Base-by-base conservation (phyloP, 2,888 invertebrate genomes). In the Trimorus sp. region DNA sequence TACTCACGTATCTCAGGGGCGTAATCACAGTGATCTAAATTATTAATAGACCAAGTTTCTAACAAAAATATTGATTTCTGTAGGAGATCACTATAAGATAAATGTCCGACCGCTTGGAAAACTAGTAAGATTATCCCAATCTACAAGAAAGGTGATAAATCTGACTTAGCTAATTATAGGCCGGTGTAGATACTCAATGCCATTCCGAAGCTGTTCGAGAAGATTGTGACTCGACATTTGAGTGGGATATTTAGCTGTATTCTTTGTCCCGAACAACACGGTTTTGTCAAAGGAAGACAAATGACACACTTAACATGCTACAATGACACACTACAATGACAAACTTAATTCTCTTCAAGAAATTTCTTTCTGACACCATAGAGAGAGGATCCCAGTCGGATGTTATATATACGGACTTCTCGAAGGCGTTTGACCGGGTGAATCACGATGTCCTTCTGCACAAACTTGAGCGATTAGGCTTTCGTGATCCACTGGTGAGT, bases 391-490 rank as follows among this genome's bases (percentile, higher is more conserved):
- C 49, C 12, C 65, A 53, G 12, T n/a, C 16, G 7, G 58, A 51
- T 60, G 74, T 45, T 40, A 68, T 53, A 5, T 65, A 69, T 9
- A 56, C 26, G 2, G 42, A 65, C 15, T 53, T 65, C 11, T 42
- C 51, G 16, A 49, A 56, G 40, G 15, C 49, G 8, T 80, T 76
- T 68, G 51, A 63, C 49, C 40, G 60, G 14, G 40, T 66, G 36
- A n/a, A 49, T 65, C 42, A 66, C 40, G 11, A 4, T 26, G 16
- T 63, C 2, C 51, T 51, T 9, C 26, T 71, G 12, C 5, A 15
- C 11, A 60, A 45, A 45, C 45, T 60, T 15, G 15, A 14, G 45
- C 15, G 9, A 11, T 16, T 45, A 6, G 60, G 60, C 9, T 15
- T 60, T 14, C 9, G 38, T 6, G 59, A 26, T 1, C 12, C 59